Evolutionary conservation across 2,888 invertebrate genomes (phyloP), one percentile per base, ranked within the genome.

Genomic region (Pseudoips prasinana): DNA sequence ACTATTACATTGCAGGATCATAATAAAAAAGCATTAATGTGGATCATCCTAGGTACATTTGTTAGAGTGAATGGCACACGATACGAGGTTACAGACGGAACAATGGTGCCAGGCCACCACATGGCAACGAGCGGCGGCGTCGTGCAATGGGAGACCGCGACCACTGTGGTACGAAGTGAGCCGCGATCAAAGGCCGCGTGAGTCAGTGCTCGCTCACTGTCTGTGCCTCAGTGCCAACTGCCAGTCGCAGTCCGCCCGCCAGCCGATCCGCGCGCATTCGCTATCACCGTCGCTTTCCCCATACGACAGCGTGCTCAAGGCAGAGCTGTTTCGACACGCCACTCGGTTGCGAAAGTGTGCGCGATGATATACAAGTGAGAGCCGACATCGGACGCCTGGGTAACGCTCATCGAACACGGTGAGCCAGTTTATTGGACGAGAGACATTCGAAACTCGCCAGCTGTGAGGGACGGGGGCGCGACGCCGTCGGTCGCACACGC

Each of bases 311-410:
- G 75, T 71, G 77, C 68, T 75, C 72, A 69, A 74, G 73, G 73
- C 74, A 72, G 68, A 75, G 64, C 69, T 67, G 75, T 87, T 85
- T 86, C 84, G 77, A 82, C 82, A 87, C 85, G 73, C 71, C 68
- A 68, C 64, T 79, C 76, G 82, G 69, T 88, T 87, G 80, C 87
- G 87, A 87, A 86, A 87, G 87, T 87, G 66, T 78, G 74, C 87
- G 87, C 86, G 85, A 88, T 88, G 88, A 87, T 87, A 85, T 86
- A 87, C 77, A 88, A 88, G 87, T 88, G 87, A 87, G 88, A 86
- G 85, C 78, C 70, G 72, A 65, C 73, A 74, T 71, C 67, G 64
- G 69, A 77, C 80, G 78, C 67, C 77, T 75, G 80, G 77, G 80
- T 84, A 83, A 77, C 81, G 87, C 87, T 88, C 86, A 85, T 85